Evolutionary conservation across 2,113 vertebrate species (phyloP).

Genomic region (Paracanthobrama guichenoti): DNA sequence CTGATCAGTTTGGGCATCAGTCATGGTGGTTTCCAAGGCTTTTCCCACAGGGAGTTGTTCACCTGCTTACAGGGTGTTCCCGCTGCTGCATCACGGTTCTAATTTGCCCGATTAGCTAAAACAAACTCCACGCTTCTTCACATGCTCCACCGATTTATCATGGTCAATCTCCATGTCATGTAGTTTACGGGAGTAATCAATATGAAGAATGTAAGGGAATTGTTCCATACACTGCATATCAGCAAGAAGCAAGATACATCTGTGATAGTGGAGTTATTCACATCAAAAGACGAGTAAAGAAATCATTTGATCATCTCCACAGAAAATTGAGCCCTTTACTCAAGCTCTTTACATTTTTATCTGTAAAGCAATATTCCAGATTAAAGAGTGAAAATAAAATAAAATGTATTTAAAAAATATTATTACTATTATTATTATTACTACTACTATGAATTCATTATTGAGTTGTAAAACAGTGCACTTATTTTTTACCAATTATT

Average conservation of each 20-base stretch:
- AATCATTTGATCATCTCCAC: neutral
- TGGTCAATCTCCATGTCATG: conserved; percentile 26
- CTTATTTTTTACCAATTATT: no score
- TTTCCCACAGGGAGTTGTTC: conserved; percentile 49
- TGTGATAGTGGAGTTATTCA: neutral
- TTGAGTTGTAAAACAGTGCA: no score
- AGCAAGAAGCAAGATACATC: conserved; percentile 4
- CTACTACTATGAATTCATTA: no score
- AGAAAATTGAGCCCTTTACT: neutral
- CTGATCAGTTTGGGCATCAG: conserved; percentile 72
- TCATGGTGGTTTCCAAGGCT: conserved; percentile 68
- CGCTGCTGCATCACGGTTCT: conserved; percentile 51
- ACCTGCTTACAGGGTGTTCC: conserved; percentile 35
- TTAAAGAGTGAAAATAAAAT: neutral
- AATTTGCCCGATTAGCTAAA: conserved; percentile 73
- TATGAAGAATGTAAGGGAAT: neutral
- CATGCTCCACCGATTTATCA: conserved; percentile 1
- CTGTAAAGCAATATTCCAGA: neutral
- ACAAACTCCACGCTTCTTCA: conserved; percentile 59
- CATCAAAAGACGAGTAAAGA: neutral
- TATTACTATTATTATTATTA: no score
- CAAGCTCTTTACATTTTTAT: neutral
- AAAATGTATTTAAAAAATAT: neutral
- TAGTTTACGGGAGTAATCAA: conserved; percentile 14
- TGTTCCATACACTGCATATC: neutral